Evolutionary conservation across 2,797 vertebrate species (phyloP), one percentile per base, ranked within the genome.

Genomic region (Geotrypetes seraphini): DNA sequence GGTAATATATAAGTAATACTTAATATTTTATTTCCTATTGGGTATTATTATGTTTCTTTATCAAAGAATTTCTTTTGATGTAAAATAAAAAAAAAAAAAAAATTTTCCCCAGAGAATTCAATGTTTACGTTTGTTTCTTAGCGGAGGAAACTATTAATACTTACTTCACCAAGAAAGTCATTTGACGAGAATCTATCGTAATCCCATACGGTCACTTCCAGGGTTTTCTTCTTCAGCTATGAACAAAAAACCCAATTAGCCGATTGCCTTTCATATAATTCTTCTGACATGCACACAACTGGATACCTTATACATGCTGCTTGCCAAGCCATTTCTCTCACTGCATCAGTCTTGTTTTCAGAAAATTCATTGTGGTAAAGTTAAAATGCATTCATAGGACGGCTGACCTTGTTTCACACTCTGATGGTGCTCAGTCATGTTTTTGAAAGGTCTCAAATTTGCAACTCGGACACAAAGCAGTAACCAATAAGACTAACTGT

Each of bases 121-220:
- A n/a, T n/a, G n/a, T n/a, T n/a, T n/a, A n/a, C n/a, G n/a, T n/a
- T n/a, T n/a, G n/a, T n/a, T n/a, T n/a, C n/a, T n/a, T n/a, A n/a
- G n/a, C n/a, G n/a, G n/a, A n/a, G n/a, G n/a, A n/a, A n/a, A n/a
- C n/a, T n/a, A n/a, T n/a, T n/a, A n/a, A n/a, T 39, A 83, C 91
- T 92, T 60, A 97, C 96, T 82, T 99, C 96, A 71, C 96, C 96
- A 5, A 98, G 88, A 53, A 99, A 99, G 64, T 97, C 96, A 55
- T 98, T 99, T 13, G 95, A 95, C 30, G 96, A 98, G 50, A 92
- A 92, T 87, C 86, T 85, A 60, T 97, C 96, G 52, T 99, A 99
- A 71, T 99, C 96, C 95, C 96, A 99, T 62, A 98, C 93, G 22
- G 94, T 96, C 58, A 99, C 92, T 69, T 99, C 95, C 63, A 99